Percentiles rank a stretch among this genome's conserved stretches.
phyloP scores from a whole-genome alignment of 2,888 invertebrate genomes.

The Sesia apiformis region DNA sequence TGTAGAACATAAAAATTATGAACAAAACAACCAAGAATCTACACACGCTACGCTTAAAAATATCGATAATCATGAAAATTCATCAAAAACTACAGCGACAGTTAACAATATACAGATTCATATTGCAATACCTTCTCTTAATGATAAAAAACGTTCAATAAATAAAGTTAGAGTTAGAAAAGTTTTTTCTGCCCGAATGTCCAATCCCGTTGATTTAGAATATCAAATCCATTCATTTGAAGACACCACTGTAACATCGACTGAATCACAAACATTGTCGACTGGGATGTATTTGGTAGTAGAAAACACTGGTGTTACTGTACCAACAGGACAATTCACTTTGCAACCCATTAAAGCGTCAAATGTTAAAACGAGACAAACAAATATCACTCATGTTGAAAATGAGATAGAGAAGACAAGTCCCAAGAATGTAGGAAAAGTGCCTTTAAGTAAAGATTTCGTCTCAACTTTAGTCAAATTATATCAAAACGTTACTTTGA shows the following conservation, averaged over 20 bases:
- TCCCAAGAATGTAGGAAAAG: slow-evolving; percentile 4
- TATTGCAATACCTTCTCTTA: slow-evolving; percentile 34
- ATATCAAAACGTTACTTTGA: slow-evolving; percentile 21
- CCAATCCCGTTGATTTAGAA: slow-evolving; percentile 46
- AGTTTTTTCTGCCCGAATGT: slow-evolving; percentile 47
- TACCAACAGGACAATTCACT: slow-evolving; percentile 20
- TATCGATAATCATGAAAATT: background rate
- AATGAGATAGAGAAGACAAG: background rate
- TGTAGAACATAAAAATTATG: background rate
- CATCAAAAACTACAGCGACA: background rate
- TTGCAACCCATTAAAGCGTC: slow-evolving; percentile 25
- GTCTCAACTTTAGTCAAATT: slow-evolving; percentile 30
- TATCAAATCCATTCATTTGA: slow-evolving; percentile 45
- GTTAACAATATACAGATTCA: slow-evolving; percentile 39
- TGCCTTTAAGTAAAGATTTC: slow-evolving; percentile 36
- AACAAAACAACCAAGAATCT: background rate
- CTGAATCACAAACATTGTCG: slow-evolving; percentile 11
- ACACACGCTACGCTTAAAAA: slow-evolving; percentile 19
- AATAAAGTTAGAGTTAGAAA: slow-evolving; percentile 29
- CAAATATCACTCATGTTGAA: background rate
- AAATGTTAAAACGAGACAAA: no score
- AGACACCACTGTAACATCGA: slow-evolving; percentile 7
- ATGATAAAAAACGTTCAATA: slow-evolving; percentile 27
- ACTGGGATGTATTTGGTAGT: slow-evolving; percentile 43
- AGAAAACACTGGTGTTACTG: slow-evolving; percentile 20